phyloP scores from a whole-genome alignment of 2,113 vertebrate species.

The Scomber colias region DNA sequence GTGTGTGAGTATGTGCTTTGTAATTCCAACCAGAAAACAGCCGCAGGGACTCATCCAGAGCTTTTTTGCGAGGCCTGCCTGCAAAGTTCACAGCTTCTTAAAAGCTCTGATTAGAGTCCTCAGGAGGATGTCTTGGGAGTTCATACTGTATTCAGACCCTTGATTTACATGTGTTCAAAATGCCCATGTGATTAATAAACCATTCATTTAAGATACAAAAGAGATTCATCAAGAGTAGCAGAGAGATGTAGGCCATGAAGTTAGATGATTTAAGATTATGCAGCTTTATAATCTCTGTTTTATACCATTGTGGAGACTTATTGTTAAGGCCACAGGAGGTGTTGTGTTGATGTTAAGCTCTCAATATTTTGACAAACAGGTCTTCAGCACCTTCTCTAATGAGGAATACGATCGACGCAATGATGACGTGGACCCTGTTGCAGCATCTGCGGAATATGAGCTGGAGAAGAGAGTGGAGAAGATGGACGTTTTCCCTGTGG shows the following conservation, averaged over 20 bases:
- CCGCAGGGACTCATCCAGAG: slow-evolving; percentile 34
- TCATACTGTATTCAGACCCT: slow-evolving; percentile 1
- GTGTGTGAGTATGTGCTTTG: slow-evolving; percentile 21
- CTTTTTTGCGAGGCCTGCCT: slow-evolving; percentile 41
- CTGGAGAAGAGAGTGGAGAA: slow-evolving; percentile 96
- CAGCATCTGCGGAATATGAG: slow-evolving; percentile 94
- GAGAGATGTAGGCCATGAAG: neutral
- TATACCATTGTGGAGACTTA: neutral
- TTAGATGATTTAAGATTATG: neutral
- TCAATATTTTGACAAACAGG: slow-evolving; percentile 76
- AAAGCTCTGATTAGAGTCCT: slow-evolving; percentile 32
- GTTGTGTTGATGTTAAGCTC: slow-evolving; percentile 3
- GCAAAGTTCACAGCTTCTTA: slow-evolving; percentile 46
- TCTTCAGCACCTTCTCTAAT: slow-evolving; percentile 93
- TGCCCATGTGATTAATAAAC: neutral
- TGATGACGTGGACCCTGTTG: slow-evolving; percentile 94
- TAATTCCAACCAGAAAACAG: slow-evolving; percentile 61
- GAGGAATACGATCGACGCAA: slow-evolving; percentile 95
- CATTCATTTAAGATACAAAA: neutral
- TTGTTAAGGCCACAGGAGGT: neutral
- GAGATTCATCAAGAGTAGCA: neutral
- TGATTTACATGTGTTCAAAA: slow-evolving; percentile 4
- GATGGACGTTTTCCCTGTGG: slow-evolving; percentile 95
- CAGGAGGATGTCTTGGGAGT: slow-evolving; percentile 8
- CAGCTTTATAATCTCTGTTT: neutral